Conservation (phyloP, 2,797 vertebrate genomes). For the Selene dorsalis region DNA sequence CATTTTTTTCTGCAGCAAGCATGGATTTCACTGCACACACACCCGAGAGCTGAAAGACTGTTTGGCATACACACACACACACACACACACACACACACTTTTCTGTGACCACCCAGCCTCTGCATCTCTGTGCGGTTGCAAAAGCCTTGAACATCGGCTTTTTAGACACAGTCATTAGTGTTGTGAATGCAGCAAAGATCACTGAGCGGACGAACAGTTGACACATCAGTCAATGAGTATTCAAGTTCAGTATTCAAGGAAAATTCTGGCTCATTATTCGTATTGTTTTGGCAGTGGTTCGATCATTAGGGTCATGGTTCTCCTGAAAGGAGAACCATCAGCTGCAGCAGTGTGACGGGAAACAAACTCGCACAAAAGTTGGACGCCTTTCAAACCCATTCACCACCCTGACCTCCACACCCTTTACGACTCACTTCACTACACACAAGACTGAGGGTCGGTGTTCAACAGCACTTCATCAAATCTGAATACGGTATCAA, state of each 20-base stretch:
- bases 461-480: background rate
- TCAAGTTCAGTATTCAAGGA: background rate
- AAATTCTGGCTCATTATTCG: background rate
- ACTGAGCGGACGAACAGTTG: constrained; percentile 3
- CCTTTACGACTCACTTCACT: background rate
- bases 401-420: background rate
- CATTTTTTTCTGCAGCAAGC: constrained; percentile 28
- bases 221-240: background rate
- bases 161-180: constrained; percentile 1
- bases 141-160: constrained; percentile 5
- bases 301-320: background rate
- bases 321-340: background rate
- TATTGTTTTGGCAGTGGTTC: background rate
- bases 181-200: constrained; percentile 8
- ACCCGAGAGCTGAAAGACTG: constrained; percentile 22
- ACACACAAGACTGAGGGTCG: background rate
- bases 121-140: constrained; percentile 1
- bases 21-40: constrained; percentile 23
- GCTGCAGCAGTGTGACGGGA: background rate
- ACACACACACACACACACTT: background rate
- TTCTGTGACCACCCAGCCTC: constrained; percentile 32
- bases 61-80: constrained; percentile 11
- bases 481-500: background rate
- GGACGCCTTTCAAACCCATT: background rate
- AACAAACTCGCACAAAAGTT: background rate